Evolutionary conservation across 2,113 vertebrate genomes (phyloP).

Genomic region (Elanoides forficatus): DNA sequence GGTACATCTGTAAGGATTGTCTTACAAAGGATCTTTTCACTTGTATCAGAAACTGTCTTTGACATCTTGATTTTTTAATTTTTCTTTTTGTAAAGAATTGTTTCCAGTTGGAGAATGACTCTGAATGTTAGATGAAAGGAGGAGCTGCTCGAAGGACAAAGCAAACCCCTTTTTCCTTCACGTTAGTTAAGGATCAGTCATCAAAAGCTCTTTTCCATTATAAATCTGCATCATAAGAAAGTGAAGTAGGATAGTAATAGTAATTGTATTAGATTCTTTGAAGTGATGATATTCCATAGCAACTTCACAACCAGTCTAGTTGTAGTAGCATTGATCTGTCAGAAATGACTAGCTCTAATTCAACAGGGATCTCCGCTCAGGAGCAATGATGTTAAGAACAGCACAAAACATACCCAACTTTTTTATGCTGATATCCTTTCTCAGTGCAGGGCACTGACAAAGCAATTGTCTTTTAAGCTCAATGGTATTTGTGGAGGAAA

Average conservation of each 20-base stretch:
- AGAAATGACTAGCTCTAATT: background rate
- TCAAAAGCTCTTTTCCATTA: background rate
- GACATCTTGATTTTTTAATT: background rate
- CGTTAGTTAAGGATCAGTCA: background rate
- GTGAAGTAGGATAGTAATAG: background rate
- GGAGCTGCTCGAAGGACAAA: background rate
- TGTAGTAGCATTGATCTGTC: background rate
- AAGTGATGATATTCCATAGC: background rate
- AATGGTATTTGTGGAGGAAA: background rate
- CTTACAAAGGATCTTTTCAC: conserved; percentile 29
- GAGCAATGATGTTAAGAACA: background rate
- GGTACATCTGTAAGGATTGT: background rate
- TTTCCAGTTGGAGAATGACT: background rate
- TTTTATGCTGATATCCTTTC: background rate
- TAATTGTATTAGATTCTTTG: conserved; percentile 18
- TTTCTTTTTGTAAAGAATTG: background rate
- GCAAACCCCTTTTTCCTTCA: background rate
- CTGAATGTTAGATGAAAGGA: background rate
- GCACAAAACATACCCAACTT: background rate
- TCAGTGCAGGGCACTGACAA: background rate
- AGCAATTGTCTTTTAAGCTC: background rate
- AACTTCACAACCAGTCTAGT: background rate
- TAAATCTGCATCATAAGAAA: background rate
- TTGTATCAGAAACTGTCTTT: conserved; percentile 2
- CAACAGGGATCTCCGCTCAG: background rate